These are phyloP conservation scores for Coremacera marginata DNA, from an alignment of 2,888 invertebrate genomes.

Conservation along the genomic window DNA sequence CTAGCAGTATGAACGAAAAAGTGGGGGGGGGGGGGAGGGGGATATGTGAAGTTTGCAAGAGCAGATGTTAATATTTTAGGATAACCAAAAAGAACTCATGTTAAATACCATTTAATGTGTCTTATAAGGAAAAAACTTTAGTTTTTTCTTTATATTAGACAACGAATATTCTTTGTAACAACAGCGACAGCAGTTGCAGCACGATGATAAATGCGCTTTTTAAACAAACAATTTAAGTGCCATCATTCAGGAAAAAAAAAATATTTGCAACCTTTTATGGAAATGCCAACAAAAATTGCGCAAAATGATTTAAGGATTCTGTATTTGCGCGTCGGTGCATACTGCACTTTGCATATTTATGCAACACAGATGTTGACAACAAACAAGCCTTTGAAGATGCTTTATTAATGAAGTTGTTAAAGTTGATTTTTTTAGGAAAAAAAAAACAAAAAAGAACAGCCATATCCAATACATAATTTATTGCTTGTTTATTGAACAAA, in stretches of 20 bases:
- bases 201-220: slow-evolving; percentile 25
- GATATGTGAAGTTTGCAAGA: too few species aligned
- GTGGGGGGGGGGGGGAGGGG: too few species aligned
- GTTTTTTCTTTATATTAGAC: neutral
- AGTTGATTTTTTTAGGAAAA: neutral
- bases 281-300: slow-evolving; percentile 33
- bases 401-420: slow-evolving; percentile 6
- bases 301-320: slow-evolving; percentile 34
- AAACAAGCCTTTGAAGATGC: neutral
- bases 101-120: neutral
- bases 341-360: slow-evolving; percentile 43
- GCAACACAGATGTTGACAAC: slow-evolving; percentile 14
- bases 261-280: slow-evolving; percentile 25
- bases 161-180: slow-evolving; percentile 25
- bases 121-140: neutral
- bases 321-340: slow-evolving; percentile 4
- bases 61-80: too few species aligned
- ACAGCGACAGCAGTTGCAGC: slow-evolving; percentile 33
- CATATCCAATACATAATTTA: neutral
- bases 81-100: neutral
- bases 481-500: neutral
- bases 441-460: neutral
- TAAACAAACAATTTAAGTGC: slow-evolving; percentile 6
- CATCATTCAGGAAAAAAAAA: neutral
- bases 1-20: too few species aligned